Percentiles rank a stretch among this genome's conserved stretches.
Evolutionary conservation across 2,888 invertebrate genomes (phyloP).

Genomic region (Agrenia bidenticulata): DNA sequence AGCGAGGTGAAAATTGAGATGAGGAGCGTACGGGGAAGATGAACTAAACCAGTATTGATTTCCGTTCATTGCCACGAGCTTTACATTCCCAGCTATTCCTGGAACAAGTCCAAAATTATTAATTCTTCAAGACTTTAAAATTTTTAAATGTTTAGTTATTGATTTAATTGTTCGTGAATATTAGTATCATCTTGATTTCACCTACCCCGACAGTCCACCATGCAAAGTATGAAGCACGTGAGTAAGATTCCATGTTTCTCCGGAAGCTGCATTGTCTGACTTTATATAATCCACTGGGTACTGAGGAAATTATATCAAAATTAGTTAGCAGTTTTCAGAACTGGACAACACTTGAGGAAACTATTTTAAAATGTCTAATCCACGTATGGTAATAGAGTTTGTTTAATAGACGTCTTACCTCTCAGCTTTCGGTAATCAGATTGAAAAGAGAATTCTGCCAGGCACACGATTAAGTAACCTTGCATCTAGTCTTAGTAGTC

Average conservation of each 20-base stretch:
- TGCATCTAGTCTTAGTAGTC: too few species aligned
- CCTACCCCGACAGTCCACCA: slow-evolving; percentile 41
- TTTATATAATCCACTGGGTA: too few species aligned
- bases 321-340: neutral
- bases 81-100: slow-evolving; percentile 51
- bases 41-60: slow-evolving; percentile 53
- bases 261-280: too few species aligned
- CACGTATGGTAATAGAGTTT: too few species aligned
- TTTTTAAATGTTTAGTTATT: too few species aligned
- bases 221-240: slow-evolving; percentile 28
- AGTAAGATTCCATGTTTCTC: slow-evolving; percentile 13
- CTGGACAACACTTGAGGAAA: too few species aligned
- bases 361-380: too few species aligned
- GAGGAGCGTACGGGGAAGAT: slow-evolving; percentile 52
- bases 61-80: slow-evolving; percentile 52
- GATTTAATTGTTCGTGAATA: too few species aligned
- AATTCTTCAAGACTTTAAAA: neutral
- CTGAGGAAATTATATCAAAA: too few species aligned
- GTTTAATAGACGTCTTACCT: slow-evolving; percentile 31
- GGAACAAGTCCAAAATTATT: neutral
- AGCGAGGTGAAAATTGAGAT: slow-evolving; percentile 58
- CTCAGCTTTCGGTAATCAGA: slow-evolving; percentile 19
- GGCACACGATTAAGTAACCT: slow-evolving; percentile 10
- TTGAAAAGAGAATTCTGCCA: slow-evolving; percentile 11
- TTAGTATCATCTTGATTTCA: too few species aligned